A percentile compares a stretch with the other conserved stretches of the same genome.
Conservation (phyloP, 2,797 vertebrate genomes). For the Rhinoraja longicauda region DNA sequence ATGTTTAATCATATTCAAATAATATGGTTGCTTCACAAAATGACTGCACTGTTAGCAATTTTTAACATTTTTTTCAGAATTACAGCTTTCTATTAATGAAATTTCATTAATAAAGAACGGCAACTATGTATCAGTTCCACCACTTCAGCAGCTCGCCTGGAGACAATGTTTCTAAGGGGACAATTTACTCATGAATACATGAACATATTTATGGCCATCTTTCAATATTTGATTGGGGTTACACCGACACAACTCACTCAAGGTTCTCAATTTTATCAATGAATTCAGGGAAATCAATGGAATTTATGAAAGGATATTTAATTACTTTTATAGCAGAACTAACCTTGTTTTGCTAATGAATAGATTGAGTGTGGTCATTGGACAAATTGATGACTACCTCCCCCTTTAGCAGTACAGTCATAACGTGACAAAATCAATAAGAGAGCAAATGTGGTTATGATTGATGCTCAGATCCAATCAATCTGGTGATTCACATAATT, state of each 20-base stretch:
- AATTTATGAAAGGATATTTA: conserved; percentile 27
- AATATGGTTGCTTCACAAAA: background rate
- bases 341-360: conserved; percentile 30
- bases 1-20: conserved; percentile 11
- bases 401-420: background rate
- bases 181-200: background rate
- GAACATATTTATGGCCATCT: background rate
- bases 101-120: conserved; percentile 4
- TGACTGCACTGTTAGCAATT: background rate
- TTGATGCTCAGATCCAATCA: background rate
- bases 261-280: background rate
- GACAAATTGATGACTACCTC: background rate
- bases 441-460: background rate
- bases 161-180: background rate
- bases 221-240: background rate
- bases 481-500: background rate
- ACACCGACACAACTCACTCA: background rate
- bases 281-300: conserved; percentile 33
- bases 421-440: conserved; percentile 26
- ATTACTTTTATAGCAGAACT: conserved; percentile 17
- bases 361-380: background rate
- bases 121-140: background rate
- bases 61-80: background rate
- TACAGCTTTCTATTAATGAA: background rate
- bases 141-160: background rate